Base-by-base conservation (phyloP, 2,888 invertebrate genomes). In the Ochlodes sylvanus region DNA sequence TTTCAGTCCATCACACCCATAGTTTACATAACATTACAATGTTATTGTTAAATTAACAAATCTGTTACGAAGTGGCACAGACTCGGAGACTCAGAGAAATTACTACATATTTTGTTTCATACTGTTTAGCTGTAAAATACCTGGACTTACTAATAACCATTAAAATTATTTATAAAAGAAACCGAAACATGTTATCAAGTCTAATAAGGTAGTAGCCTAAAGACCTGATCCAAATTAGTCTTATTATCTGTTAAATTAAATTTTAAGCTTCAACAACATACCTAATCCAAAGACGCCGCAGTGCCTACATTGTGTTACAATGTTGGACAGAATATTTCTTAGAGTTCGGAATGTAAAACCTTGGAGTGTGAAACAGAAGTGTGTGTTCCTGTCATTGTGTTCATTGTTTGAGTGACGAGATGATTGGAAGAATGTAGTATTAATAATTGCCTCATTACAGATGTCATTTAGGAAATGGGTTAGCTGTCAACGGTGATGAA, bases 361-460 rank as follows among this genome's bases (percentile, higher is more conserved):
- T 55, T 55, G 44, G 21, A 44, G 55, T 55, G 61, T 55, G 61
- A 61, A 55, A 12, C 67, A 61, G 55, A 55, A 61, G 61, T 61
- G 42, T 55, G 54, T 52, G 21, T 61, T 67, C 66, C 66, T 54
- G 60, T 61, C 61, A 66, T 32, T 54, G 54, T 58, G 61, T 54
- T 61, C 44, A 61, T 55, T 61, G 55, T 47, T 54, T 44, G 61
- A 67, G 55, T 68, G 68, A 68, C 68, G 50, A 62, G 62, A 61
- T 68, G 68, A 68, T 68, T 68, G 56, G 62, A 56, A 41, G 62
- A 38, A 56, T 62, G 62, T 56, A 54, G 55, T 21, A 50, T 56
- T 68, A 68, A 68, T 68, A 68, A 67, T 68, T 56, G 42, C 68
- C 62, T 68, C 62, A 62, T 68, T 68, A 62, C n/a, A 63, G 56